These are phyloP conservation scores for Diorhabda carinulata DNA, from an alignment of 1,140 invertebrate genomes.

Conservation along the genomic window DNA sequence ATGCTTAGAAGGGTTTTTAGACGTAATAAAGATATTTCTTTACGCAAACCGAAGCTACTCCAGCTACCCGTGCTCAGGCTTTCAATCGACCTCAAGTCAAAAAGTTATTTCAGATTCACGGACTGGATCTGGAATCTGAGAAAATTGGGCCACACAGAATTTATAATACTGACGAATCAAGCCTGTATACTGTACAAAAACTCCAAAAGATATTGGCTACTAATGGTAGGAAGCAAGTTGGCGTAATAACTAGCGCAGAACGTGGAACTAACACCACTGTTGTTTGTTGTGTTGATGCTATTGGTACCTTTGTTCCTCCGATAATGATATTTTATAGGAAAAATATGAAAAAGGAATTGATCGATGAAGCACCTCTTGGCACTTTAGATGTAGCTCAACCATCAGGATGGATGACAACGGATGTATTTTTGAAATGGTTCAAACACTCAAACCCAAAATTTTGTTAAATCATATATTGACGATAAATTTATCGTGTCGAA, in stretches of 20 bases:
- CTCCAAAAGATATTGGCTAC: constrained; percentile 41
- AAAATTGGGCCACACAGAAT: too few species aligned
- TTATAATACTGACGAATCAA: too few species aligned
- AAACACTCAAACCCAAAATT: constrained; percentile 1
- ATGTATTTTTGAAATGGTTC: constrained; percentile 37
- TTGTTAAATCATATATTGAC: constrained; percentile 9
- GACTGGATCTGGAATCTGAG: too few species aligned
- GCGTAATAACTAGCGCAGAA: constrained; percentile 41
- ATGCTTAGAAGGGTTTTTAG: constrained; percentile 32
- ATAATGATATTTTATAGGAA: constrained; percentile 44
- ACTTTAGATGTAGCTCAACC: constrained; percentile 40
- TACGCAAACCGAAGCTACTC: constrained; percentile 38
- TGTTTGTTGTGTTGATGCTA: constrained; percentile 35
- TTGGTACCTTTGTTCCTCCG: constrained; percentile 39
- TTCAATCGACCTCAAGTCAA: constrained; percentile 25
- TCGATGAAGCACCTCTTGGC: constrained; percentile 47
- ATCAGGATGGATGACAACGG: constrained; percentile 42
- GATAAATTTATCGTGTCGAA: too few species aligned
- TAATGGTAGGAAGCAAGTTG: constrained; percentile 40
- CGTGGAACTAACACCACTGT: constrained; percentile 16
- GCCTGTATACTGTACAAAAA: constrained; percentile 37
- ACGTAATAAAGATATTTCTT: constrained; percentile 41
- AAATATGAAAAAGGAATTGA: constrained; percentile 23
- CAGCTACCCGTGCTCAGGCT: constrained; percentile 19
- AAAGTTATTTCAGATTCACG: constrained; percentile 24